These are phyloP conservation scores for Cydia fagiglandana DNA, from an alignment of 1,140 invertebrate species.

Conservation along the genomic window DNA sequence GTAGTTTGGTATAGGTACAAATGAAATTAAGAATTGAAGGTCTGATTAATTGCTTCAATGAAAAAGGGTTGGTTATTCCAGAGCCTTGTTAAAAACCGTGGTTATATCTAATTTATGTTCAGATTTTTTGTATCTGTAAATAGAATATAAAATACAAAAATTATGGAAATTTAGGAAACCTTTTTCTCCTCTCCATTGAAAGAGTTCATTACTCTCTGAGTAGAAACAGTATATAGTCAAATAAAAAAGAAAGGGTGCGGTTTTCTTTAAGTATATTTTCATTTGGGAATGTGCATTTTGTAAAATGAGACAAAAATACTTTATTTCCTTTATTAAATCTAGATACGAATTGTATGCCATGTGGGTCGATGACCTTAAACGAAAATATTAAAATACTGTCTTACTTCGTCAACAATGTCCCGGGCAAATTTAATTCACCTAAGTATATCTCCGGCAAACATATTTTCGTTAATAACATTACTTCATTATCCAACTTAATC, in stretches of 20 bases:
- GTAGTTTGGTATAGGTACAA: neutral
- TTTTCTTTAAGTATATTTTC: no score
- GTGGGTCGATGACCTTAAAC: neutral
- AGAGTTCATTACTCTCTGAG: neutral
- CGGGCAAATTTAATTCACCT: neutral
- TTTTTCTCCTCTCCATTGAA: neutral
- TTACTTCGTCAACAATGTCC: neutral
- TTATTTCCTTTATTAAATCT: no score
- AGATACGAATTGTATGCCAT: no score
- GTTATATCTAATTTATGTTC: neutral
- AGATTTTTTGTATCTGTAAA: neutral
- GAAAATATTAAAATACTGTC: neutral
- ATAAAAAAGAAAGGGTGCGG: neutral
- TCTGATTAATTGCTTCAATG: neutral
- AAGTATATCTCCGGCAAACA: neutral
- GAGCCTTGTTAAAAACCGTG: neutral
- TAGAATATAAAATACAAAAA: neutral
- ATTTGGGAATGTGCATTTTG: no score
- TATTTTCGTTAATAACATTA: constrained; percentile 4
- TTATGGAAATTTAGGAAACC: neutral
- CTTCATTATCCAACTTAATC: constrained; percentile 19
- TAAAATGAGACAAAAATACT: no score
- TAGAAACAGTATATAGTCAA: neutral
- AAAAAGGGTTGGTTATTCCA: neutral
- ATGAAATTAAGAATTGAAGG: neutral